These are phyloP conservation scores for Orthosia cruda DNA, from an alignment of 2,888 invertebrate species.

Conservation along the genomic window DNA sequence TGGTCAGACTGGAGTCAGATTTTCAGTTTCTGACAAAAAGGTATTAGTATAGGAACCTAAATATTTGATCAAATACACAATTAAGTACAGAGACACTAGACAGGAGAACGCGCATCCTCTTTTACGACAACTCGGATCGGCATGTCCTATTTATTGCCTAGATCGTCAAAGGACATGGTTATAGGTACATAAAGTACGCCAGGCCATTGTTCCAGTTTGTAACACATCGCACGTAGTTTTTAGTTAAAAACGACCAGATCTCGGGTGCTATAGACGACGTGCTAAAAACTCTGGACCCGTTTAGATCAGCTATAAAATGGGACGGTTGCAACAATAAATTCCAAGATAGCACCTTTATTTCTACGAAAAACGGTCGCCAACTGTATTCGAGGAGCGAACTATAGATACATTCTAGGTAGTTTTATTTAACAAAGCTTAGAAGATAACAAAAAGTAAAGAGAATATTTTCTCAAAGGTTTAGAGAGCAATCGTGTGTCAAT, in stretches of 20 bases:
- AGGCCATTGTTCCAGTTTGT: constrained; percentile 29
- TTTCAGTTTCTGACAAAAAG: no score
- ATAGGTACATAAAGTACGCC: constrained; percentile 2
- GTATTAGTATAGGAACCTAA: no score
- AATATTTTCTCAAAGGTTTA: constrained; percentile 1
- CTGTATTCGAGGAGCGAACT: background rate
- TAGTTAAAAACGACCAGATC: constrained; percentile 33
- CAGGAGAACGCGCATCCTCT: background rate
- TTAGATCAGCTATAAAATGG: constrained; percentile 66
- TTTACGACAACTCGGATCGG: background rate
- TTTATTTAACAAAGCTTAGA: constrained; percentile 15
- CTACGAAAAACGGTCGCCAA: constrained; percentile 24
- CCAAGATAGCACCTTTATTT: constrained; percentile 54
- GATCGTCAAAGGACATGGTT: background rate
- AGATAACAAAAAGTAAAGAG: background rate
- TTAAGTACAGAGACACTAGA: background rate
- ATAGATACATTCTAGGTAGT: background rate
- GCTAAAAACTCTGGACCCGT: constrained; percentile 47
- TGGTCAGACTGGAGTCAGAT: no score
- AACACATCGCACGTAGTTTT: constrained; percentile 30
- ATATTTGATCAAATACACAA: background rate
- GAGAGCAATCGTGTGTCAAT: constrained; percentile 12
- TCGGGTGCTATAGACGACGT: constrained; percentile 38
- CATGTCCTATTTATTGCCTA: constrained; percentile 9
- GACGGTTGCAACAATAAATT: constrained; percentile 60